Evolutionary conservation across 2,797 vertebrate species (phyloP).

Genomic region (Nothura maculosa): DNA sequence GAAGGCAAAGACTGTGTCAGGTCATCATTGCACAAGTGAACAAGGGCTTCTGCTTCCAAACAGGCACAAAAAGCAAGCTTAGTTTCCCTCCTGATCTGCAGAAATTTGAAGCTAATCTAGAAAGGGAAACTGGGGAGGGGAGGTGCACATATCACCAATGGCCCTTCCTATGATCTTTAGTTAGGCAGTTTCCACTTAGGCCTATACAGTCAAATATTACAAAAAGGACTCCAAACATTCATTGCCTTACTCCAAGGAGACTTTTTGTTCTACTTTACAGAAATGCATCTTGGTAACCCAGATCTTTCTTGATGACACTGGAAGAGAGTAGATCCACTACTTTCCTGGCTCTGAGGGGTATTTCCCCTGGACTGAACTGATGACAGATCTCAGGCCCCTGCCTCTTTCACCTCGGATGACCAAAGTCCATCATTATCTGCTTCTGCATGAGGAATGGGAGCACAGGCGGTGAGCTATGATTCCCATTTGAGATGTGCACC

Average conservation of each 20-base stretch:
- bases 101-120: not conserved
- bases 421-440: not conserved
- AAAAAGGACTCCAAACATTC: not conserved
- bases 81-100: too few relatives aligned
- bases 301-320: not conserved
- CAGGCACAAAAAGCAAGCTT: too few relatives aligned
- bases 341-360: not conserved
- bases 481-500: too few relatives aligned
- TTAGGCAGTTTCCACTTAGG: not conserved
- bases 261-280: not conserved
- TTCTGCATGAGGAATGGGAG: too few relatives aligned
- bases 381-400: not conserved
- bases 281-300: not conserved
- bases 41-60: too few relatives aligned
- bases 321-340: not conserved
- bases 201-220: not conserved
- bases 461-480: too few relatives aligned
- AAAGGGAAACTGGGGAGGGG: not conserved
- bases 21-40: too few relatives aligned
- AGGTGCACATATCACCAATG: too few relatives aligned
- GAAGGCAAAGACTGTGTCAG: too few relatives aligned
- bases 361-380: not conserved
- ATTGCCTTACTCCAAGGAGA: not conserved
- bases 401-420: not conserved
- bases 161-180: not conserved